Base-by-base conservation (phyloP, 2,113 vertebrate species). In the Coregonus clupeaformis region DNA sequence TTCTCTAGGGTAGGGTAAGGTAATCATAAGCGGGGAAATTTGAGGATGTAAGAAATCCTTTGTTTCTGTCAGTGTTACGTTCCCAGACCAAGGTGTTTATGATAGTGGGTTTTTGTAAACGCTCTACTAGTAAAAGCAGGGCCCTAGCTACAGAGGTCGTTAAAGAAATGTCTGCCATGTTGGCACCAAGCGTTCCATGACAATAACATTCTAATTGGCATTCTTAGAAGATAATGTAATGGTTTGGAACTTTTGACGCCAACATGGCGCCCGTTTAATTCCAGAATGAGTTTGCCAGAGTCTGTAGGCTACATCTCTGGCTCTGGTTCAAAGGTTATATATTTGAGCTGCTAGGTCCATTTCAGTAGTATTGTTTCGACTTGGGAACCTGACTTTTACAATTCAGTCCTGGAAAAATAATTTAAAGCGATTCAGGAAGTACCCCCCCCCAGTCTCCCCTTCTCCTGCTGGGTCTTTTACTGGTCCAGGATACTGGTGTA, bases 1-100 rank as follows among this genome's bases (percentile, higher is more conserved):
- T 14, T 65, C 4, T 65, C 3, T 32, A 25, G 83, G 75, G 79
- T 47, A 76, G 80, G 79, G 77, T n/a, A n/a, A n/a, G n/a, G n/a
- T 59, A 24, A 52, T 52, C 49, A 52, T 14, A 18, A 5, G 49
- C 5, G 55, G 75, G 76, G 82, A 87, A 87, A 69, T 75, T 67
- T 68, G 73, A 77, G 70, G 70, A 55, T 72, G 24, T 36, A 76
- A 52, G 16, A 52, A 52, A 18, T 18, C 49, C 49, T 52, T 52
- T 52, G 49, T 52, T 52, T 52, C 49, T 18, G 42, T 52, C 49
- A 52, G 49, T 5, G 49, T 52, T 52, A 22, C 6, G 57, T 7
- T 60, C 57, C 24, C 57, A 60, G 57, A 16, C 45, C 6, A 47
- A 27, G 27, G 27, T 27, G 45, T 47, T n/a, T n/a, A n/a, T n/a